Evolutionary conservation across 23 tunicate genomes (phyloP), one percentile per base, ranked within the genome.

Genomic region (Botrylloides violaceus): DNA sequence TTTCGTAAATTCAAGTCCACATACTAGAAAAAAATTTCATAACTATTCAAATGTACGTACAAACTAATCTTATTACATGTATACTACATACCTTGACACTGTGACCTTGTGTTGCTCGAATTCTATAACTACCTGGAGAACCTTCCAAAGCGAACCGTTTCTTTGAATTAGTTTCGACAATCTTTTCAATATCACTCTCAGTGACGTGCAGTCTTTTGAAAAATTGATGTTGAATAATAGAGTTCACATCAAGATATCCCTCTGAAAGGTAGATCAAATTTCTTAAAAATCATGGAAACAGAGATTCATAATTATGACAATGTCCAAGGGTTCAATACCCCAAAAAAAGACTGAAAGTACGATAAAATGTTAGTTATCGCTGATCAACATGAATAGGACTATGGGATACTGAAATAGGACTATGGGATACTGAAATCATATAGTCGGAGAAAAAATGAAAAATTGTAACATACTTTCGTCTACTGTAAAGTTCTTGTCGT

Each of bases 31-130:
- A 58, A 58, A 28, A 23, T 4, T 23, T 23, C 18, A 47, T 47
- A 18, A 12, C 12, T 12, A 47, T 12, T 47, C 12, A 18, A 47
- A 12, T 47, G 55, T 12, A 47, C 12, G 18, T 47, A 47, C 15
- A 47, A 18, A 47, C 18, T 12, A 12, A 12, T 12, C 55, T 47
- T 12, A 12, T 47, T 12, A 18, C 12, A 12, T 47, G 15, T 12
- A 47, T 47, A 47, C 18, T 47, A 12, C 15, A 39, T 49, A 85
- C 94, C 66, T 85, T 53, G 19, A 85, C 85, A 31, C 78, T 56
- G 37, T 85, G 94, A 12, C 94, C 94, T 60, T 85, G 94, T 19
- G 64, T 75, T 7, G 94, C 94, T 32, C 78, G 78, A 24, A 85
- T 85, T 37, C 34, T 74, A 57, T 73, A 72, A 27, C 36, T 35